A percentile compares a stretch with the other conserved stretches of the same genome.
phyloP scores from a whole-genome alignment of 1,140 invertebrate species.

The Steinernema feltiae region DNA sequence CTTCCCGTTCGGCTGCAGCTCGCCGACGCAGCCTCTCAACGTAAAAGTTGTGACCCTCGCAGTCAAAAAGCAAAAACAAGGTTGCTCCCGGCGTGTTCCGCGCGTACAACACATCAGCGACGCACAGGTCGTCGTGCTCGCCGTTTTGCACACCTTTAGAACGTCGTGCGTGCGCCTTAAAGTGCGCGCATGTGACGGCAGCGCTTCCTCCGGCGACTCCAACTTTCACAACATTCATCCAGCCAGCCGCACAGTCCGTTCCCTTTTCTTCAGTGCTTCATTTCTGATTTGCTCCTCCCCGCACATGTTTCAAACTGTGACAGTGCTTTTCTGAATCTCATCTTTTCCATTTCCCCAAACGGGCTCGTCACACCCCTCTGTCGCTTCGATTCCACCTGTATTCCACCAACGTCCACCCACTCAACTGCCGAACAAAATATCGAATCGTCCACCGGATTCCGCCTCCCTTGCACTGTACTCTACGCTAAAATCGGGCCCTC shows the following conservation, averaged over 20 bases:
- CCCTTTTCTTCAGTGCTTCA: not conserved
- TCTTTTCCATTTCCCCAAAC: not conserved
- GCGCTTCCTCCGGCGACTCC: not conserved
- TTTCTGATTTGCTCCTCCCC: not conserved
- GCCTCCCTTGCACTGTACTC: not conserved
- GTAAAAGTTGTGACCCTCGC: not conserved
- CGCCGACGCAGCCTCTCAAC: not conserved
- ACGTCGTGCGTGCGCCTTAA: not conserved
- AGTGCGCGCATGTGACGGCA: not conserved
- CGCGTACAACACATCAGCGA: not conserved
- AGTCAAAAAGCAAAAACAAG: not conserved
- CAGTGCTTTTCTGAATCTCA: conserved; percentile 4
- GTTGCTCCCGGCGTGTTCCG: not conserved
- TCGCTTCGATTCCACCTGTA: conserved; percentile 13
- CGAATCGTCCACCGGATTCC: not conserved
- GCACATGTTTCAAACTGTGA: conserved; percentile 6
- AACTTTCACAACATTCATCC: not conserved
- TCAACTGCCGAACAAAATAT: conserved; percentile 1
- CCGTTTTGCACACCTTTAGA: no score
- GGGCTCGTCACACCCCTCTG: conserved; percentile 7
- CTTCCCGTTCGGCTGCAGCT: not conserved
- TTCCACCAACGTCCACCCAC: not conserved
- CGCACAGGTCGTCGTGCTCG: no score
- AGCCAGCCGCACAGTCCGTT: not conserved
- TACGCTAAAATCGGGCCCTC: not conserved